Evolutionary conservation across 2,888 invertebrate species (phyloP).

Genomic region (Sesia apiformis): DNA sequence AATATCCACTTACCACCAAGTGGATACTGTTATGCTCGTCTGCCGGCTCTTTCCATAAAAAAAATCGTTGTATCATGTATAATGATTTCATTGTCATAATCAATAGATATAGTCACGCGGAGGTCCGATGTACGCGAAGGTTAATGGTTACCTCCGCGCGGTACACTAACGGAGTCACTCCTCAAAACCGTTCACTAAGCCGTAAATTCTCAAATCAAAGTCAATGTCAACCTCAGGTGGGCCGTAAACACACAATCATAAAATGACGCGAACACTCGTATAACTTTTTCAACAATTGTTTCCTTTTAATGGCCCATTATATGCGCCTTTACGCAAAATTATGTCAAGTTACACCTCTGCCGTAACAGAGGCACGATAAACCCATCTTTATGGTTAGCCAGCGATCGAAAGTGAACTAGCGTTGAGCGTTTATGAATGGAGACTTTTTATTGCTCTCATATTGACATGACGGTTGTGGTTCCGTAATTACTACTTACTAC

Average conservation of each 20-base stretch:
- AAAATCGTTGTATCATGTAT: too few species aligned
- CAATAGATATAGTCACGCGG: too few species aligned
- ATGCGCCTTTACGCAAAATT: slow-evolving; percentile 72
- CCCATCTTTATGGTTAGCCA: slow-evolving; percentile 67
- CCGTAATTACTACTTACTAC: slow-evolving; percentile 61
- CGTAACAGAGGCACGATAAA: slow-evolving; percentile 67
- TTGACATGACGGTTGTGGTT: slow-evolving; percentile 59
- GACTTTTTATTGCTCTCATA: slow-evolving; percentile 66
- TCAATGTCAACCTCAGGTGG: slow-evolving; percentile 71
- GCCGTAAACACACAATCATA: slow-evolving; percentile 71
- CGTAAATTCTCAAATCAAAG: slow-evolving; percentile 70
- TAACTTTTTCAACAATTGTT: slow-evolving; percentile 75
- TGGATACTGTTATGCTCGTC: too few species aligned
- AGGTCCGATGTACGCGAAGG: too few species aligned
- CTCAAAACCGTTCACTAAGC: slow-evolving; percentile 53
- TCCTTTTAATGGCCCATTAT: slow-evolving; percentile 73
- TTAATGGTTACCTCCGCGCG: too few species aligned
- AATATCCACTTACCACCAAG: too few species aligned
- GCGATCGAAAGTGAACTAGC: slow-evolving; percentile 65
- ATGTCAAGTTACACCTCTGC: slow-evolving; percentile 71
- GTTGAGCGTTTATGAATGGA: slow-evolving; percentile 62
- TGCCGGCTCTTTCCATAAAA: too few species aligned
- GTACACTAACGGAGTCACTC: slow-evolving; percentile 7
- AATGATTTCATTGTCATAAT: too few species aligned
- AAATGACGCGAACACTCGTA: slow-evolving; percentile 70